Conservation (phyloP, 1,140 invertebrate species). For the Drosophila mauritiana region DNA sequence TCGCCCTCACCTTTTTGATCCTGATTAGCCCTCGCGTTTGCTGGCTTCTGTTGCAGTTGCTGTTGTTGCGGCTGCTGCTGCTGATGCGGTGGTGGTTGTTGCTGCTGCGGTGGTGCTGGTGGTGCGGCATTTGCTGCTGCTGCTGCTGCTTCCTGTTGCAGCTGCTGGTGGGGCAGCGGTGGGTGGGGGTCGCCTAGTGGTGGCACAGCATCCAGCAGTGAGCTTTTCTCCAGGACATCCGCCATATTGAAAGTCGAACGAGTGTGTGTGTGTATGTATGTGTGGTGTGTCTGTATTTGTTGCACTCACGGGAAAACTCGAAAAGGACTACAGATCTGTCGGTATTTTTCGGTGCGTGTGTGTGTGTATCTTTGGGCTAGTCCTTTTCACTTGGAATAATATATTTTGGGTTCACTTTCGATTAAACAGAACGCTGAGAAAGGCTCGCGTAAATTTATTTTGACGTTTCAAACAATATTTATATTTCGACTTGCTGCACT, state of each 20-base stretch:
- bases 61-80: conserved; percentile 17
- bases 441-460: conserved; percentile 2
- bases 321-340: conserved; percentile 52
- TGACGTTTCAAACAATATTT: conserved; percentile 8
- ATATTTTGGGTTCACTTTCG: conserved; percentile 21
- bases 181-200: conserved; percentile 47
- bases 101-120: conserved; percentile 19
- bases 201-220: conserved; percentile 73
- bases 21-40: conserved; percentile 56
- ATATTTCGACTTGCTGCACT: not conserved
- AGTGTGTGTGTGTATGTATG: conserved; percentile 38
- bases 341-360: conserved; percentile 28
- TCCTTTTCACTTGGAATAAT: conserved; percentile 43
- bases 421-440: conserved; percentile 15
- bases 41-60: conserved; percentile 33
- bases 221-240: conserved; percentile 84
- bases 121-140: conserved; percentile 21
- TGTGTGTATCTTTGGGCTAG: conserved; percentile 44
- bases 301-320: conserved; percentile 61
- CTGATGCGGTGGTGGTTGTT: conserved; percentile 27
- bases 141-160: conserved; percentile 55
- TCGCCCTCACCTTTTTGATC: conserved; percentile 68
- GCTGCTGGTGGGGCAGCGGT: conserved; percentile 40
- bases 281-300: conserved; percentile 9
- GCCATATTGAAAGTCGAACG: conserved; percentile 79